Conservation (phyloP, 2,797 vertebrate species). For the Sebastes cheni region DNA sequence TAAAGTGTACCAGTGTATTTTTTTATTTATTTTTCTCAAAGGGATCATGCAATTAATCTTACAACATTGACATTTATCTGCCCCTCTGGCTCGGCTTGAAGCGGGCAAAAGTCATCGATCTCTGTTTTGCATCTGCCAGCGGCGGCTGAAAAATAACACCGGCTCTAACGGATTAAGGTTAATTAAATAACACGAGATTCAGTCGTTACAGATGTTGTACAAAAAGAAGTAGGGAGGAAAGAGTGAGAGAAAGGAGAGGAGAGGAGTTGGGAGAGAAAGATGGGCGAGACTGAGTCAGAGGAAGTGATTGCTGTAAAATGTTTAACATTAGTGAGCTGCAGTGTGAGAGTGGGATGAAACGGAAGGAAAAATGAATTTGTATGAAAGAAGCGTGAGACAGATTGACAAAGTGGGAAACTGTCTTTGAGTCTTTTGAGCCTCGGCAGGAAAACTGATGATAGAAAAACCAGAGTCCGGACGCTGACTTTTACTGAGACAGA, state of each 20-base stretch:
- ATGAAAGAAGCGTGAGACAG: too few relatives aligned
- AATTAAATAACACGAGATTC: conserved; percentile 29
- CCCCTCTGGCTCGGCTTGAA: not conserved
- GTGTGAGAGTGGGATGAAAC: not conserved
- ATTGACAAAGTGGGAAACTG: too few relatives aligned
- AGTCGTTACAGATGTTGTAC: not conserved
- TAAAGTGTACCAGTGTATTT: not conserved
- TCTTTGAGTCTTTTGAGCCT: too few relatives aligned
- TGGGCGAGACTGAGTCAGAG: not conserved
- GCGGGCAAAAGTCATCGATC: conserved; percentile 16
- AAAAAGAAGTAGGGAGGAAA: not conserved
- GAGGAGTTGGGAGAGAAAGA: not conserved
- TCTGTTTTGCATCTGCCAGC: conserved; percentile 19
- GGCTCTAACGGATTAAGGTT: conserved; percentile 6
- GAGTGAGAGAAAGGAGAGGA: not conserved
- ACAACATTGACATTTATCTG: conserved; percentile 4
- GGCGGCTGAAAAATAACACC: conserved; percentile 7
- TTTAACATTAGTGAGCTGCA: not conserved
- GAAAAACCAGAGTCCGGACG: too few relatives aligned
- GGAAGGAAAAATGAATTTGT: too few relatives aligned
- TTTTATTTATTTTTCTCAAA: not conserved
- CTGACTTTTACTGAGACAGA: too few relatives aligned
- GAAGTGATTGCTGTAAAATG: not conserved
- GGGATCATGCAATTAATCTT: conserved; percentile 26
- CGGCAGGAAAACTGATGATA: too few relatives aligned